Conservation (phyloP, 1,140 invertebrate genomes). For the Temnothorax longispinosus region DNA sequence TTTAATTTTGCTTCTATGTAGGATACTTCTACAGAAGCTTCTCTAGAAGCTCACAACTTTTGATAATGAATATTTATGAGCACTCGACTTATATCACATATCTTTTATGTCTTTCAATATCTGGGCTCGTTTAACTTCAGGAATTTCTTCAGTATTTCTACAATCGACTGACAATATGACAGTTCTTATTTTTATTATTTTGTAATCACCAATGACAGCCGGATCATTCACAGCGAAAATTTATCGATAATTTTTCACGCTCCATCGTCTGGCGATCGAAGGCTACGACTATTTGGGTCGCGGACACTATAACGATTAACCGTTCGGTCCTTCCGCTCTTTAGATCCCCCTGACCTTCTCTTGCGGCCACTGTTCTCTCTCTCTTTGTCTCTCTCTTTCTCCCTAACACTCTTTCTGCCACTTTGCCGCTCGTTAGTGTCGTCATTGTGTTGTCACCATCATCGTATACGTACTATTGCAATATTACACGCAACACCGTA, state of each 20-base stretch:
- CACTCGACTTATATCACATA: not conserved
- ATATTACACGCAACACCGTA: conserved; percentile 16
- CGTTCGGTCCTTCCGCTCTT: conserved; percentile 70
- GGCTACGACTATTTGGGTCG: conserved; percentile 72
- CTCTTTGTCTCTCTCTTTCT: conserved; percentile 33
- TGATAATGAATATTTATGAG: not conserved
- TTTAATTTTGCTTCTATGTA: not conserved
- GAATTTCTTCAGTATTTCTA: not conserved
- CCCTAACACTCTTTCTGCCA: not conserved
- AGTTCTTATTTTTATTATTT: not conserved
- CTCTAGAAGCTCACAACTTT: not conserved
- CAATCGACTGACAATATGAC: not conserved
- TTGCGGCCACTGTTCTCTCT: not conserved
- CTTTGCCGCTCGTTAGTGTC: conserved; percentile 10
- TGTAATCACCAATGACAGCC: not conserved
- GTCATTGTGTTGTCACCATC: conserved; percentile 8
- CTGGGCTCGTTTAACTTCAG: not conserved
- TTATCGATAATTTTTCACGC: conserved; percentile 65
- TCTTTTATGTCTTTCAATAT: not conserved
- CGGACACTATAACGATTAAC: conserved; percentile 66
- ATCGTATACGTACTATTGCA: conserved; percentile 20
- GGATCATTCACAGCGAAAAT: conserved; percentile 42
- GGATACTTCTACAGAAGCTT: not conserved
- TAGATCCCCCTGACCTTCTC: conserved; percentile 63
- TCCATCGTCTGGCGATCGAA: conserved; percentile 64